These are phyloP conservation scores for Cheilosia vernalis DNA, from an alignment of 2,888 invertebrate species.

Conservation along the genomic window DNA sequence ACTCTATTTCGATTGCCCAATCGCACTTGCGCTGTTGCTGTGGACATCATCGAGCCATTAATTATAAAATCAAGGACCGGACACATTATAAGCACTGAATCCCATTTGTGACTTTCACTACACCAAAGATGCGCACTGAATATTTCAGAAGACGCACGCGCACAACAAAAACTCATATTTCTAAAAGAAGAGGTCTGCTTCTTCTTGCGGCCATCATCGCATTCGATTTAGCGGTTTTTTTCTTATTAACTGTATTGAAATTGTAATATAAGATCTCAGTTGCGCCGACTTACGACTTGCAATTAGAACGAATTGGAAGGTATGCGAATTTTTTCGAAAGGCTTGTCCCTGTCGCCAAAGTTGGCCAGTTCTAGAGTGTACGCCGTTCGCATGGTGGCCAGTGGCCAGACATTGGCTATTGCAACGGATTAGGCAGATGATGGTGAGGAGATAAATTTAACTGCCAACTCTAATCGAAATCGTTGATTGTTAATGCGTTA, in stretches of 20 bases:
- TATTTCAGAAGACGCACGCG: conserved; percentile 24
- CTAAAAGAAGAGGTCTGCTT: conserved; percentile 38
- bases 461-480: conserved; percentile 55
- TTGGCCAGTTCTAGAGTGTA: conserved; percentile 17
- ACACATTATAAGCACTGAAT: conserved; percentile 54
- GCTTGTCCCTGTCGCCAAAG: conserved; percentile 62
- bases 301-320: conserved; percentile 72
- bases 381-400: neutral
- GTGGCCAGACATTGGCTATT: neutral
- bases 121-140: conserved; percentile 42
- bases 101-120: conserved; percentile 70
- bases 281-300: neutral
- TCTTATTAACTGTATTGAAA: conserved; percentile 20
- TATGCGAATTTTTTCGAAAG: conserved; percentile 69
- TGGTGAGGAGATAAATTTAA: conserved; percentile 62
- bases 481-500: conserved; percentile 49
- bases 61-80: conserved; percentile 73
- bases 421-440: conserved; percentile 22
- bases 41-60: conserved; percentile 62
- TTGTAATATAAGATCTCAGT: conserved; percentile 49
- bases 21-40: conserved; percentile 9
- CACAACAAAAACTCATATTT: conserved; percentile 25
- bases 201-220: conserved; percentile 41
- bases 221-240: conserved; percentile 1
- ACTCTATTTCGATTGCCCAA: conserved; percentile 53